A percentile compares a stretch with the other conserved stretches of the same genome.
Evolutionary conservation across 2,113 vertebrate genomes (phyloP).

Genomic region (Dipodomys spectabilis): DNA sequence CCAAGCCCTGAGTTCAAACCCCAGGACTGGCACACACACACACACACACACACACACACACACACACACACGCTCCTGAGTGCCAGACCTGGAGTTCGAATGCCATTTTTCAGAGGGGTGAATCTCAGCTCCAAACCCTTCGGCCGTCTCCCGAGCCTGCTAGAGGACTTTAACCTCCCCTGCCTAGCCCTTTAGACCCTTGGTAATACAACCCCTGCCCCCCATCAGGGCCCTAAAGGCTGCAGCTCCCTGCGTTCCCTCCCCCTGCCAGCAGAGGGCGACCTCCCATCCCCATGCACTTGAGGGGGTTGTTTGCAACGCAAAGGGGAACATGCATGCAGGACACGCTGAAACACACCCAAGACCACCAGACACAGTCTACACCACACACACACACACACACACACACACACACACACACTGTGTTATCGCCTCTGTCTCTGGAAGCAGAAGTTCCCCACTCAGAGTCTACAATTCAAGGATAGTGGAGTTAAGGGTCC

Average conservation of each 20-base stretch:
- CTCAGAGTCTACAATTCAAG: background rate
- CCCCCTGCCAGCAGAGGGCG: too few relatives aligned
- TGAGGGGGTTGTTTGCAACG: conserved; percentile 44
- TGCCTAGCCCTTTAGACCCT: background rate
- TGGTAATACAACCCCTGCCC: background rate
- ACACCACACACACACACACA: too few relatives aligned
- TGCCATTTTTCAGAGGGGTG: too few relatives aligned
- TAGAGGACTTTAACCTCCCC: background rate
- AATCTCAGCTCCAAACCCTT: background rate
- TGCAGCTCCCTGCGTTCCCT: too few relatives aligned
- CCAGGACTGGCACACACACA: too few relatives aligned
- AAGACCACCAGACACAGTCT: too few relatives aligned
- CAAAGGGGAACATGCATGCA: background rate
- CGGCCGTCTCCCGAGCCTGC: background rate
- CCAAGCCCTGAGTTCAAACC: too few relatives aligned
- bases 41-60: background rate
- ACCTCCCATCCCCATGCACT: too few relatives aligned
- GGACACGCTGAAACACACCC: too few relatives aligned
- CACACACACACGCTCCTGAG: background rate
- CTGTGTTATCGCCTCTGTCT: background rate
- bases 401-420: rapidly evolving
- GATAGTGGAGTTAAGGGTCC: too few relatives aligned
- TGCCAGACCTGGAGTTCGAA: background rate
- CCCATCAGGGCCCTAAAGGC: too few relatives aligned
- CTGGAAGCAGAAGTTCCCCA: background rate